A percentile compares a stretch with the other conserved stretches of the same genome.
Evolutionary conservation across 1,140 invertebrate species (phyloP).

Genomic region (Zeugodacus cucurbitae): DNA sequence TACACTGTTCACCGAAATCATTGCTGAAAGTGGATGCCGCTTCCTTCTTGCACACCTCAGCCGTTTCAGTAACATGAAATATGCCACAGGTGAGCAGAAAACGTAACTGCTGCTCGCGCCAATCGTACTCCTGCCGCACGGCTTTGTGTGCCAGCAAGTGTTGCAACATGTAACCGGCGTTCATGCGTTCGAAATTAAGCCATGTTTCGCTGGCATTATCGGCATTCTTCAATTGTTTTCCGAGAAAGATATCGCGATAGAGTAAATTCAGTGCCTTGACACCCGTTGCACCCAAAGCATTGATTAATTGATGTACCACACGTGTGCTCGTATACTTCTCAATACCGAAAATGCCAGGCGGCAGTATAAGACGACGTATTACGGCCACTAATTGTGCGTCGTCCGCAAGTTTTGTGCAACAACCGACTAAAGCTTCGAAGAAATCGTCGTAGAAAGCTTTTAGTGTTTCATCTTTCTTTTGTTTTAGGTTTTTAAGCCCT

Average conservation of each 20-base stretch:
- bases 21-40: constrained; percentile 42
- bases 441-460: constrained; percentile 67
- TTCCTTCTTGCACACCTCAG: constrained; percentile 56
- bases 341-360: constrained; percentile 76
- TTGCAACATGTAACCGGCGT: constrained; percentile 74
- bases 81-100: constrained; percentile 74
- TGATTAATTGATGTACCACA: constrained; percentile 72
- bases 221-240: constrained; percentile 67
- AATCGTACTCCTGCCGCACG: constrained; percentile 69
- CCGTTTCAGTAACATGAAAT: constrained; percentile 68
- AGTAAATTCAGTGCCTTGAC: constrained; percentile 72
- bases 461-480: constrained; percentile 67
- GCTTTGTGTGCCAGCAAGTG: constrained; percentile 73
- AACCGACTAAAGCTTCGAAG: constrained; percentile 68
- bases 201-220: constrained; percentile 69
- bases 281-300: constrained; percentile 70
- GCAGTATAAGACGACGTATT: constrained; percentile 73
- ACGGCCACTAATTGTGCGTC: constrained; percentile 69
- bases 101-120: constrained; percentile 74
- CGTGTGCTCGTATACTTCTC: constrained; percentile 76
- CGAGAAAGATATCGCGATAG: constrained; percentile 71
- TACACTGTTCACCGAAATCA: constrained; percentile 67
- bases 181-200: constrained; percentile 75
- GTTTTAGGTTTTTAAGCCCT: constrained; percentile 69
- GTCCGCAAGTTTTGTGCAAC: constrained; percentile 67